A percentile compares a stretch with the other conserved stretches of the same genome.
Evolutionary conservation across 2,113 vertebrate species (phyloP).

Genomic region (Setophaga coronata): DNA sequence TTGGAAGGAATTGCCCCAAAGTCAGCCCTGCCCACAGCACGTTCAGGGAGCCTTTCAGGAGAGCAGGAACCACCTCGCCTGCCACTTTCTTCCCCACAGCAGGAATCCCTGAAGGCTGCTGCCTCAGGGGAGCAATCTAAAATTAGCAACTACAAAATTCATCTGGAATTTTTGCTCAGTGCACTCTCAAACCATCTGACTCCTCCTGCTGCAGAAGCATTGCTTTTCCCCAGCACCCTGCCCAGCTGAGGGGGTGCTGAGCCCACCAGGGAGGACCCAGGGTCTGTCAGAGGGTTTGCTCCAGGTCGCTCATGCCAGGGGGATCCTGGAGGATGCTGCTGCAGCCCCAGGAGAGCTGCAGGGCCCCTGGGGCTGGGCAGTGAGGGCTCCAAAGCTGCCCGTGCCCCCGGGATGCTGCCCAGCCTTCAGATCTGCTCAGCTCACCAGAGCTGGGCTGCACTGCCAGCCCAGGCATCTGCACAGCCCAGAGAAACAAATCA

Average conservation of each 20-base stretch:
- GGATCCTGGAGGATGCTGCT: not conserved
- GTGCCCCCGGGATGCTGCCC: not conserved
- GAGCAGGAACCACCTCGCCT: not conserved
- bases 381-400: accelerated
- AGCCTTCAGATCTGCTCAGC: not conserved
- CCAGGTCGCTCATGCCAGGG: too few species aligned
- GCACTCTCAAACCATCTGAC: not conserved
- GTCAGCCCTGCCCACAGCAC: not conserved
- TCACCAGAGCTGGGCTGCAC: not conserved
- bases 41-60: not conserved
- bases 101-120: not conserved
- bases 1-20: not conserved
- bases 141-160: constrained; percentile 17
- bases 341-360: not conserved
- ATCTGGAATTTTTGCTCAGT: not conserved
- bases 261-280: not conserved
- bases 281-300: too few species aligned
- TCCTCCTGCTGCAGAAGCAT: not conserved
- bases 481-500: not conserved
- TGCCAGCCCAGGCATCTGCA: not conserved
- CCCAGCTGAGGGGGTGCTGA: not conserved
- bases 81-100: not conserved
- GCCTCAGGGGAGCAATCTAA: constrained; percentile 22
- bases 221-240: not conserved
- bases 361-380: not conserved